phyloP scores from a whole-genome alignment of 2,797 vertebrate species.

The Myiothlypis coronata region DNA sequence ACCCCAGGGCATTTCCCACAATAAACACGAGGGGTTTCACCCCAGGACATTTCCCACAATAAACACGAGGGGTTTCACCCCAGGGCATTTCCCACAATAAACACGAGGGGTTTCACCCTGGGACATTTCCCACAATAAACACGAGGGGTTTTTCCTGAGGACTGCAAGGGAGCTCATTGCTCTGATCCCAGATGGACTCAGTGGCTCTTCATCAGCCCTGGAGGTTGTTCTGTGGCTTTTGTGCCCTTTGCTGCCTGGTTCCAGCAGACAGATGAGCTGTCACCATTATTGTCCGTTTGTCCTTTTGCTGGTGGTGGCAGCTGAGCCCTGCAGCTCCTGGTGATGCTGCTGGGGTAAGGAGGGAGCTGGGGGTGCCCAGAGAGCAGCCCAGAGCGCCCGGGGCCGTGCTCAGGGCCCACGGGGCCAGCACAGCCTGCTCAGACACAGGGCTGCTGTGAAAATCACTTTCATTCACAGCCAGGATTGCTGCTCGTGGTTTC shows the following conservation, averaged over 20 bases:
- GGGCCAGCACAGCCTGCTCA: not conserved
- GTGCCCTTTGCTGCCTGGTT: not conserved
- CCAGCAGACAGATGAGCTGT: not conserved
- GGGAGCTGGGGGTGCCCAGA: accelerated
- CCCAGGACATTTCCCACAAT: too few relatives aligned
- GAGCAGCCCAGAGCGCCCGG: not conserved
- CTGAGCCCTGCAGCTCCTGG: not conserved
- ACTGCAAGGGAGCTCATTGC: not conserved
- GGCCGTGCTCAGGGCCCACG: not conserved
- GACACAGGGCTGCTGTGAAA: not conserved
- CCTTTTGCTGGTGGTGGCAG: not conserved
- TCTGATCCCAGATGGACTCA: not conserved
- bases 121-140: too few relatives aligned
- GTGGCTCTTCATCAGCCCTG: not conserved
- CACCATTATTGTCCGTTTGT: not conserved
- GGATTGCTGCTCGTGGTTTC: not conserved
- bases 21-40: too few relatives aligned
- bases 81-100: too few relatives aligned
- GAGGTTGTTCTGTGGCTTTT: not conserved
- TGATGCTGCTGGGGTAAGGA: not conserved
- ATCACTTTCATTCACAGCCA: accelerated
- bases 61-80: too few relatives aligned
- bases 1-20: too few relatives aligned
- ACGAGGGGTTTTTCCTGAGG: not conserved
- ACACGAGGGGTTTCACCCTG: too few relatives aligned